These are phyloP conservation scores for Melanotaenia maccullochi DNA, from an alignment of 2,797 vertebrate species.

Conservation along the genomic window DNA sequence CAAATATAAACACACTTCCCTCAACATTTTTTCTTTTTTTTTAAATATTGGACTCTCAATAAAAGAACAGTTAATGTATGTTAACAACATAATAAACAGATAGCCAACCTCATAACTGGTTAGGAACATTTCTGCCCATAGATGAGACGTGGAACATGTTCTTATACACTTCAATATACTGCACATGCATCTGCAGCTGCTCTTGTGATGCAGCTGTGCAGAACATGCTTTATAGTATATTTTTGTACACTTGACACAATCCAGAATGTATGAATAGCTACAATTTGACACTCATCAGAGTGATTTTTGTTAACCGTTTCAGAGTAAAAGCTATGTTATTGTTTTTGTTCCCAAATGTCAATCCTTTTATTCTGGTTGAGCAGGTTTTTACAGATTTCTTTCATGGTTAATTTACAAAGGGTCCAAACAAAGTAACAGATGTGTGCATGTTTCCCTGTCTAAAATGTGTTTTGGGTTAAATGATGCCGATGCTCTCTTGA, in stretches of 20 bases:
- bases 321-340: constrained; percentile 11
- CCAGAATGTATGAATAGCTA: not conserved
- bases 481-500: constrained; percentile 51
- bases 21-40: not conserved
- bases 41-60: not conserved
- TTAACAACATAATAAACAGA: constrained; percentile 53
- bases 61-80: not conserved
- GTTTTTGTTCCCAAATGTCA: constrained; percentile 53
- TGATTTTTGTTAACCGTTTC: constrained; percentile 13
- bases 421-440: constrained; percentile 44
- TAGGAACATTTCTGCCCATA: not conserved
- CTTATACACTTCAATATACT: not conserved
- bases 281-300: constrained; percentile 5
- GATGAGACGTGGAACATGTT: not conserved
- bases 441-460: constrained; percentile 32
- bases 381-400: constrained; percentile 18
- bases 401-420: constrained; percentile 59
- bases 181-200: not conserved
- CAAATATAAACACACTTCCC: not conserved
- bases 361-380: constrained; percentile 47
- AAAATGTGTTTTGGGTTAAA: constrained; percentile 52
- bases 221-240: not conserved
- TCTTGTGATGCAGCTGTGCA: not conserved
- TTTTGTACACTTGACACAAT: not conserved
- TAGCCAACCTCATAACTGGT: constrained; percentile 24